Evolutionary conservation across 2,113 vertebrate species (phyloP).

Genomic region (Planiliza haematocheilus): DNA sequence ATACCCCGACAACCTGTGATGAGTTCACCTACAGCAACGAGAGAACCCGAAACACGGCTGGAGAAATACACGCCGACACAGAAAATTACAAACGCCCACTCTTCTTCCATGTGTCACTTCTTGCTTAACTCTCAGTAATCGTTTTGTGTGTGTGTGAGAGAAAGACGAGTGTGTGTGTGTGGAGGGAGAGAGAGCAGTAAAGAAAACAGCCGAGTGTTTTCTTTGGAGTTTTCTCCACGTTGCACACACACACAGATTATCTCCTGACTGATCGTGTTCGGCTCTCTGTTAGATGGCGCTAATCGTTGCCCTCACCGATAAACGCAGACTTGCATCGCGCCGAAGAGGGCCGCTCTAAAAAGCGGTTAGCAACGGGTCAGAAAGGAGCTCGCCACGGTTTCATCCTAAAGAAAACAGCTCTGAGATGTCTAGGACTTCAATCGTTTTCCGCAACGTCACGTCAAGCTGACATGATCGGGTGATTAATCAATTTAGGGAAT

Average conservation of each 20-base stretch:
- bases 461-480: too few relatives aligned
- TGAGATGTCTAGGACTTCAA: conserved; percentile 27
- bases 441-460: too few relatives aligned
- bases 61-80: neutral
- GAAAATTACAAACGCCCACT: conserved; percentile 30
- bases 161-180: conserved; percentile 28
- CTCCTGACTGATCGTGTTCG: conserved; percentile 70
- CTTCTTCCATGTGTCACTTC: conserved; percentile 36
- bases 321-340: too few relatives aligned
- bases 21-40: conserved; percentile 62
- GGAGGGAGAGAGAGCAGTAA: conserved; percentile 51
- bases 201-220: conserved; percentile 74
- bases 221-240: conserved; percentile 67
- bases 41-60: neutral
- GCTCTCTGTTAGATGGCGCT: conserved; percentile 44
- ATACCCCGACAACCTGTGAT: conserved; percentile 37
- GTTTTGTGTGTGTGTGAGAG: conserved; percentile 31
- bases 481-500: neutral
- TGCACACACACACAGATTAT: conserved; percentile 57
- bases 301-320: conserved; percentile 33
- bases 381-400: conserved; percentile 29
- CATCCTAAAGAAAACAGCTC: conserved; percentile 59
- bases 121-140: conserved; percentile 57
- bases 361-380: conserved; percentile 44
- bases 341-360: conserved; percentile 43